Conservation (phyloP, 2,113 vertebrate species). For the Lepus americanus region DNA sequence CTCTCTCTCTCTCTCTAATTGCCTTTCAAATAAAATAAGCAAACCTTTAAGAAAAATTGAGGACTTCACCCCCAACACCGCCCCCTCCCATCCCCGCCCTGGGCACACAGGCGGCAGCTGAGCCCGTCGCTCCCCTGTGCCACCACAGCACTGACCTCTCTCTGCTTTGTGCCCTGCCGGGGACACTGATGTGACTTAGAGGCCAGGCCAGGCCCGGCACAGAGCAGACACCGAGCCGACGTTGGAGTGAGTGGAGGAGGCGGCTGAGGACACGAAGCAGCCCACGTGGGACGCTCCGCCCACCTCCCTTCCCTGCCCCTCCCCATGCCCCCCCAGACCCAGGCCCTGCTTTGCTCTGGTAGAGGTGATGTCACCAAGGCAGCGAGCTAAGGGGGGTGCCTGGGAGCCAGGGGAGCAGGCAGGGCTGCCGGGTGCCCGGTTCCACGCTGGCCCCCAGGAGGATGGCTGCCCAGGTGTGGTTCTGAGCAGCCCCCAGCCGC, state of each 20-base stretch:
- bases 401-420: too few relatives aligned
- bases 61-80: too few relatives aligned
- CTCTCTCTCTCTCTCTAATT: too few relatives aligned
- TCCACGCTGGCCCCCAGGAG: background rate
- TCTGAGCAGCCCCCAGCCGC: background rate
- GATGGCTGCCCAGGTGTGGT: background rate
- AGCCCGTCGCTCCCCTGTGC: rapidly evolving
- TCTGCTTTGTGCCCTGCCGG: background rate
- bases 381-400: background rate
- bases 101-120: rapidly evolving
- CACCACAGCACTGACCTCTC: rapidly evolving
- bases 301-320: too few relatives aligned
- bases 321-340: background rate
- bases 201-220: background rate
- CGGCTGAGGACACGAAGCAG: too few relatives aligned
- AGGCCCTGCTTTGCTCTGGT: background rate
- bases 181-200: background rate
- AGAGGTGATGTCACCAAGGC: background rate
- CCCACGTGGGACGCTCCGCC: too few relatives aligned
- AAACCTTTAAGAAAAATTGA: too few relatives aligned
- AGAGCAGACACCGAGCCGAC: background rate
- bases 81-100: too few relatives aligned
- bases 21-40: too few relatives aligned
- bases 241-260: background rate
- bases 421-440: background rate